These are phyloP conservation scores for Steinernema hermaphroditum DNA, from an alignment of 2,888 invertebrate species.

Conservation along the genomic window DNA sequence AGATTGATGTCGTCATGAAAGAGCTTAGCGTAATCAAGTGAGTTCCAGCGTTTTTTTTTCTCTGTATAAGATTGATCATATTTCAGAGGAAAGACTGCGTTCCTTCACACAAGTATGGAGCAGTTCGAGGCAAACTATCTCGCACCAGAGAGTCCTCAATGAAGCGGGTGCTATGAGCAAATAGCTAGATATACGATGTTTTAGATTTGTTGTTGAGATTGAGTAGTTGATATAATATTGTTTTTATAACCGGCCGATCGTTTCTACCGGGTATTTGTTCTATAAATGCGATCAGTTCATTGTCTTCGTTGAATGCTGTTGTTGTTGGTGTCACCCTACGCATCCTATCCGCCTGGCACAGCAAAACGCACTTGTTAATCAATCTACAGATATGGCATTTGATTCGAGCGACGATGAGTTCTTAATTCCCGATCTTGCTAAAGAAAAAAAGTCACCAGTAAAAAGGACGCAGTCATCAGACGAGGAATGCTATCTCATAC, in stretches of 20 bases:
- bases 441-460: too few relatives aligned
- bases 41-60: slow-evolving; percentile 25
- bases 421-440: too few relatives aligned
- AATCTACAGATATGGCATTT: too few relatives aligned
- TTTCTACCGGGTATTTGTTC: slow-evolving; percentile 5
- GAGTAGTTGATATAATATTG: neutral
- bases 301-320: too few relatives aligned
- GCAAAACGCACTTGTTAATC: too few relatives aligned
- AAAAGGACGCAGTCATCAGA: too few relatives aligned
- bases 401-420: too few relatives aligned
- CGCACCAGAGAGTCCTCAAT: slow-evolving; percentile 50
- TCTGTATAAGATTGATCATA: neutral
- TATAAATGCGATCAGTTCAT: neutral
- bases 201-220: slow-evolving; percentile 10
- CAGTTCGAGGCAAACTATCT: slow-evolving; percentile 58
- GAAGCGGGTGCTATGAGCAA: neutral
- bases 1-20: slow-evolving; percentile 55
- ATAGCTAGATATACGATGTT: neutral
- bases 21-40: slow-evolving; percentile 58
- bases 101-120: slow-evolving; percentile 59
- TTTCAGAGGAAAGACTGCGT: slow-evolving; percentile 59
- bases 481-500: too few relatives aligned
- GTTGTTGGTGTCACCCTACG: too few relatives aligned
- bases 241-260: neutral
- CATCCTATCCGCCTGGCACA: too few relatives aligned